phyloP scores from a whole-genome alignment of 2,888 invertebrate species.

The Rutpela maculata region DNA sequence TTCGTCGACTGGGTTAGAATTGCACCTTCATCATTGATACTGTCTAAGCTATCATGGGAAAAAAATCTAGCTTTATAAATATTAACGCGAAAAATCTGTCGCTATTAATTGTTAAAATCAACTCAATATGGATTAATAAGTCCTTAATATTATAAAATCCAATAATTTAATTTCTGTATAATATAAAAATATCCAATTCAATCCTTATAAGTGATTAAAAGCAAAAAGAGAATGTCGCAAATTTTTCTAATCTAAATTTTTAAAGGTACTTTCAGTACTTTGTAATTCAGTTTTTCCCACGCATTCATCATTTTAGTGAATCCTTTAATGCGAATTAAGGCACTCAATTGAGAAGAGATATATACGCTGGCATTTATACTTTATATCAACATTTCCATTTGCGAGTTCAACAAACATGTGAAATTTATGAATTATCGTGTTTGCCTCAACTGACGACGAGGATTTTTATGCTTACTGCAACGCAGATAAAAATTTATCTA shows the following conservation, averaged over 20 bases:
- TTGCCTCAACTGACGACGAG: slow-evolving; percentile 10
- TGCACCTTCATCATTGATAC: no score
- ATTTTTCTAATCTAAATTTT: not conserved
- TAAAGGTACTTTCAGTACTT: slow-evolving; percentile 5
- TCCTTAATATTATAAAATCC: not conserved
- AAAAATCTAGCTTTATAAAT: no score
- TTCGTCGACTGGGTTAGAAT: no score
- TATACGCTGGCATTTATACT: slow-evolving; percentile 16
- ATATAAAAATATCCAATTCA: not conserved
- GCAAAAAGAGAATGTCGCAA: not conserved
- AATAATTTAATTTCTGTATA: not conserved
- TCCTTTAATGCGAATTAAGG: slow-evolving; percentile 30
- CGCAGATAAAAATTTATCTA: slow-evolving; percentile 29
- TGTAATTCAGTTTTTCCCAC: not conserved
- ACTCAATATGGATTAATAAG: no score
- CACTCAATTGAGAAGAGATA: slow-evolving; percentile 20
- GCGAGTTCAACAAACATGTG: slow-evolving; percentile 17
- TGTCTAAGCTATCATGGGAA: no score
- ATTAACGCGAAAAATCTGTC: no score
- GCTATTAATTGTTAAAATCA: no score
- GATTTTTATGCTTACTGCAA: slow-evolving; percentile 20
- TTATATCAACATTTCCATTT: slow-evolving; percentile 37
- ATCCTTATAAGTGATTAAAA: not conserved
- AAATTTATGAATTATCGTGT: slow-evolving; percentile 26
- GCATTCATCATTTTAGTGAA: not conserved